Evolutionary conservation across 2,888 invertebrate genomes (phyloP).

Genomic region (Caenorhabditis wallacei): DNA sequence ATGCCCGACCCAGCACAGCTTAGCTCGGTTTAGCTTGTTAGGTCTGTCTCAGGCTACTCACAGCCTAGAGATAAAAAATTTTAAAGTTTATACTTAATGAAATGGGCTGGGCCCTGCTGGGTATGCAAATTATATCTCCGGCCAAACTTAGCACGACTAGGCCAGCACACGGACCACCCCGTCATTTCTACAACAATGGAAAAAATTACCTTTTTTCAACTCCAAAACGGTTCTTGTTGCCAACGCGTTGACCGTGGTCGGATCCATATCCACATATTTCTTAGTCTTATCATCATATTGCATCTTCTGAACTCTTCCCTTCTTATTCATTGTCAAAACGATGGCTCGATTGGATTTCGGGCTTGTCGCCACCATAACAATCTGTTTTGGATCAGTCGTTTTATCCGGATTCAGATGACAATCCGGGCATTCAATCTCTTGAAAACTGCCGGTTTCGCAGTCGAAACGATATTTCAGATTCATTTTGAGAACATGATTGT

Average conservation of each 20-base stretch:
- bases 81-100: no score
- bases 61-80: no score
- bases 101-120: no score
- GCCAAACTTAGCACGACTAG: no score
- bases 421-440: neutral
- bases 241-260: constrained; percentile 1
- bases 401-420: neutral
- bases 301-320: constrained; percentile 6
- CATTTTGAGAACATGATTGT: constrained; percentile 14
- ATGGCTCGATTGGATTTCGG: neutral
- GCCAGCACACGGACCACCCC: no score
- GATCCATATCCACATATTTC: constrained; percentile 1
- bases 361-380: neutral
- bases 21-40: no score
- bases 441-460: neutral
- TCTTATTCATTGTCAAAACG: neutral
- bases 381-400: neutral
- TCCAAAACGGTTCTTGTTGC: neutral
- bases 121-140: no score
- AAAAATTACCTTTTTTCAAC: neutral
- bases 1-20: no score
- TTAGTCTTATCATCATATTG: neutral
- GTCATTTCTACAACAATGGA: no score
- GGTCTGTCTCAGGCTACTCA: no score
- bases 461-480: neutral